These are phyloP conservation scores for Acinonyx jubatus DNA, from an alignment of 2,113 vertebrate species.

Conservation along the genomic window DNA sequence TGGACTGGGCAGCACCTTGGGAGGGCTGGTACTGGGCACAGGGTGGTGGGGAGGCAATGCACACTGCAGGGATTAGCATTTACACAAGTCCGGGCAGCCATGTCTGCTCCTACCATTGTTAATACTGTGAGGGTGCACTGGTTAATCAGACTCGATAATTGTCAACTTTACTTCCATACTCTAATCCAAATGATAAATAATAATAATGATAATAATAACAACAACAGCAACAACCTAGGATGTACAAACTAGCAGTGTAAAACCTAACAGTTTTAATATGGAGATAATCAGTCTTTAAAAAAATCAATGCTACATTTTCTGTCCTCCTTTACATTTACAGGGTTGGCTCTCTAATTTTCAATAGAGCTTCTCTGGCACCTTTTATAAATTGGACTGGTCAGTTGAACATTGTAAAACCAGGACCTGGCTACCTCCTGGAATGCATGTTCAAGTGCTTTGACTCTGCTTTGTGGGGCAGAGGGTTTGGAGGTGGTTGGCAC, in stretches of 20 bases:
- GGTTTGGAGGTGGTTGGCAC: not conserved
- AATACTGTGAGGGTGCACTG: not conserved
- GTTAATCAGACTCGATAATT: not conserved
- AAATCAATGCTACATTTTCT: not conserved
- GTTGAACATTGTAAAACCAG: not conserved
- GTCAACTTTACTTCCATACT: not conserved
- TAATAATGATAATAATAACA: not conserved
- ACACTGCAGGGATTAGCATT: not conserved
- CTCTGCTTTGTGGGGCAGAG: not conserved
- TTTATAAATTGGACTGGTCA: not conserved
- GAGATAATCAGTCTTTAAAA: not conserved
- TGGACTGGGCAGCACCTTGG: not conserved
- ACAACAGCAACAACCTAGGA: not conserved
- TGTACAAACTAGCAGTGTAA: not conserved
- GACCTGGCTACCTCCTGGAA: not conserved
- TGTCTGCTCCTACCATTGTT: not conserved
- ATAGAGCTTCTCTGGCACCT: not conserved
- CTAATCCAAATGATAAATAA: not conserved
- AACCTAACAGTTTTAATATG: not conserved
- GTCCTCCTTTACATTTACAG: not conserved
- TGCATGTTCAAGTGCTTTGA: not conserved
- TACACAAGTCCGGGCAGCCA: not conserved
- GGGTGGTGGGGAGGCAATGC: not conserved
- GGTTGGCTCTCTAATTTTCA: not conserved
- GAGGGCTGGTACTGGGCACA: not conserved